phyloP scores from a whole-genome alignment of 2,888 invertebrate species.

The Hirtodrosophila duncani region DNA sequence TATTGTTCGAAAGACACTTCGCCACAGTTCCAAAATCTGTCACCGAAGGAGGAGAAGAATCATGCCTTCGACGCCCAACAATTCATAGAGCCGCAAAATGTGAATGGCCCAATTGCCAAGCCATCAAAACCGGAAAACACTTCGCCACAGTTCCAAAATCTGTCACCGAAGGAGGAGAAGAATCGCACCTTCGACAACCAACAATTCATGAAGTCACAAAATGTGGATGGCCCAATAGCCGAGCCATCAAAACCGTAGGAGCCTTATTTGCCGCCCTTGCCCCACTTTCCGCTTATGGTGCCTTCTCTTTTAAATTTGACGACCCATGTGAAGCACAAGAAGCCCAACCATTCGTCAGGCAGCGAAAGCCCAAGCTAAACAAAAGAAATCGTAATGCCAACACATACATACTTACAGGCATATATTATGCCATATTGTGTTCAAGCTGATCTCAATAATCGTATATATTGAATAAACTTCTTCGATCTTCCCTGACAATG shows the following conservation, averaged over 20 bases:
- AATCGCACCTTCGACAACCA: too few species aligned
- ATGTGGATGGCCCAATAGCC: too few species aligned
- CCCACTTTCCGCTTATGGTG: constrained; percentile 3
- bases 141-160: too few species aligned
- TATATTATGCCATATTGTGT: too few species aligned
- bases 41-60: background rate
- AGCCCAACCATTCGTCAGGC: constrained; percentile 38
- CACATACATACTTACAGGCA: constrained; percentile 6
- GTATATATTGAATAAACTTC: constrained; percentile 28
- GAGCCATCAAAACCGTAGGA: too few species aligned
- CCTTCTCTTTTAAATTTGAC: constrained; percentile 46
- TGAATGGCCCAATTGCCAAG: background rate
- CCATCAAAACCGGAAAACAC: background rate
- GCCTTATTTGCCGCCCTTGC: constrained; percentile 42
- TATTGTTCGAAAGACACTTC: constrained; percentile 15
- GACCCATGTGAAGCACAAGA: constrained; percentile 23
- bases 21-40: background rate
- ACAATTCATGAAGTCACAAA: too few species aligned
- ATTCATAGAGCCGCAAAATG: background rate
- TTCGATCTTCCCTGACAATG: constrained; percentile 13
- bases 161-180: too few species aligned
- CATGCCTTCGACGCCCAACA: background rate
- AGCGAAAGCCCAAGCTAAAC: too few species aligned
- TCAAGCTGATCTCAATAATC: constrained; percentile 6
- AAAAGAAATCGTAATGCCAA: background rate